Evolutionary conservation across 2,113 vertebrate species (phyloP).

Genomic region (Rhabdomys dilectus): DNA sequence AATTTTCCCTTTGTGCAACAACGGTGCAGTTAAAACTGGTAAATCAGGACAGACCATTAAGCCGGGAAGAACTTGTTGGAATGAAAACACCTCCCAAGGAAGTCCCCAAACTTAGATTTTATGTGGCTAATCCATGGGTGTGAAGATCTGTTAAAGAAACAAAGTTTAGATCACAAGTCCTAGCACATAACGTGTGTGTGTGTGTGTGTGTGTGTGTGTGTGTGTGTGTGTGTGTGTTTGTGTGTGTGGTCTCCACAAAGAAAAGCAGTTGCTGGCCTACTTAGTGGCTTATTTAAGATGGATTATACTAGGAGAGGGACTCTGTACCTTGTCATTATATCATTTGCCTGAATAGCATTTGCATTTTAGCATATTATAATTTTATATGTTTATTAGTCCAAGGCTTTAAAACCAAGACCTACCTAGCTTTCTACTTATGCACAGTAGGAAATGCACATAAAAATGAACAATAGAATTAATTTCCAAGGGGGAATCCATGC

Average conservation of each 20-base stretch:
- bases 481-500: background rate
- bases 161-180: background rate
- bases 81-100: background rate
- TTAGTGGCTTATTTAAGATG: constrained; percentile 32
- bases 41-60: constrained; percentile 48
- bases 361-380: background rate
- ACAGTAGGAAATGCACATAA: background rate
- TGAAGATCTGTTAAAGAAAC: constrained; percentile 1
- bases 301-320: background rate
- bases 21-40: constrained; percentile 40
- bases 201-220: too few species aligned
- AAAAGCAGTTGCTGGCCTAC: background rate
- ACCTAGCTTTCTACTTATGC: background rate
- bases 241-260: background rate
- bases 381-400: constrained; percentile 14
- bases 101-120: constrained; percentile 16
- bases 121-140: background rate
- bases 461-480: constrained; percentile 18
- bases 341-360: background rate
- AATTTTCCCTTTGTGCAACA: constrained; percentile 44
- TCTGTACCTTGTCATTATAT: background rate
- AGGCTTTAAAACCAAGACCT: background rate
- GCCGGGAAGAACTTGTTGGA: constrained; percentile 31
- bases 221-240: too few species aligned
- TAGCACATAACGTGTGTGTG: background rate